Base-by-base conservation (phyloP, 2,113 vertebrate species). In the Euleptes europaea region DNA sequence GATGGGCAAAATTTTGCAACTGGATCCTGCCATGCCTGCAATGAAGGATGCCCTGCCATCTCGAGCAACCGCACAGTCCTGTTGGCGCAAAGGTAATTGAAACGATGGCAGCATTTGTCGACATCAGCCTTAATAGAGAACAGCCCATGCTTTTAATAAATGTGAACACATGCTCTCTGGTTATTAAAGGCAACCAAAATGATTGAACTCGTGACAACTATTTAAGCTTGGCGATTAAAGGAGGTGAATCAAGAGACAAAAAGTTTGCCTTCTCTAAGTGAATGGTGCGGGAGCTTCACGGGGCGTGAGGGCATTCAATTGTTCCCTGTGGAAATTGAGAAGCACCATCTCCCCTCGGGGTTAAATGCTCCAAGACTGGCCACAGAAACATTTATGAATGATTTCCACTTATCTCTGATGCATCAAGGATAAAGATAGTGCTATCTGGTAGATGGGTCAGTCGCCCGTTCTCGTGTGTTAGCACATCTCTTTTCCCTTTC, bases 141-240 rank as follows among this genome's bases (percentile, higher is more conserved):
- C 93, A 88, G 80, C 44, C 73, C 44, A 87, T 23, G 38, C 84
- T 81, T 85, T 88, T 76, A 89, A 95, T 88, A 89, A 94, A 90
- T 44, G 84, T 78, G 40, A 86, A 83, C 90, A 87, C 86, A 31
- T 21, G 4, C 84, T 75, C 60, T 51, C 38, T 67, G 84, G 80
- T 93, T 87, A 91, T 87, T 91, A 54, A 86, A 89, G 86, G 88
- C 86, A n/a, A 89, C 77, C 84, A 85, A 92, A 92, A 94, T 95
- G 90, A 93, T 88, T 93, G 90, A 89, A 92, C 90, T 90, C 91
- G 76, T 66, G 89, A 54, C 77, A 87, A 57, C 33, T 49, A n/a
- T 89, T 40, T 66, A 72, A 83, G 42, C 86, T 83, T 86, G 51
- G 76, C 42, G 79, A 72, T 63, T 92, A 83, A 88, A 90, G 63